Evolutionary conservation across 2,888 invertebrate genomes (phyloP).

Genomic region (Amphimallon solstitiale): DNA sequence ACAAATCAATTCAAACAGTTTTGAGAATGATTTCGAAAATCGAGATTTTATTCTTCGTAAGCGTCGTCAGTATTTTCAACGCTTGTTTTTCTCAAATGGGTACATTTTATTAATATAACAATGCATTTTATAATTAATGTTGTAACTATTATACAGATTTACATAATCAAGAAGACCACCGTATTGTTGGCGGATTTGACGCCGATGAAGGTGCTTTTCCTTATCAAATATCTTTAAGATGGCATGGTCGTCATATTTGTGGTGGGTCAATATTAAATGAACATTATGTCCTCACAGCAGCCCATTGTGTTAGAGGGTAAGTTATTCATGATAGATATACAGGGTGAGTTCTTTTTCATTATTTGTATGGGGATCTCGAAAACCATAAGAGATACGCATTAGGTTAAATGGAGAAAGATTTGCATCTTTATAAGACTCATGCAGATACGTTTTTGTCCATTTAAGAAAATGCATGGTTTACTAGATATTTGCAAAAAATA

Average conservation of each 20-base stretch:
- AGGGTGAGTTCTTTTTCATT: no score
- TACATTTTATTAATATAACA: background rate
- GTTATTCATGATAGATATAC: background rate
- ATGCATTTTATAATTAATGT: background rate
- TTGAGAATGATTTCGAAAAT: background rate
- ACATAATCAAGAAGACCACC: slow-evolving; percentile 6
- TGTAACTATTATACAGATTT: background rate
- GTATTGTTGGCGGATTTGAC: slow-evolving; percentile 39
- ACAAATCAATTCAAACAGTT: background rate
- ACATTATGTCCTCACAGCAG: slow-evolving; percentile 36
- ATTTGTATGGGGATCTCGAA: no score
- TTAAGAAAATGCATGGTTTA: no score
- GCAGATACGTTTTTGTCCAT: no score
- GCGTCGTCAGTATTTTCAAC: background rate
- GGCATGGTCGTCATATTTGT: slow-evolving; percentile 35
- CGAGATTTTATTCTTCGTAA: background rate
- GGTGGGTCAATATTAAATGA: slow-evolving; percentile 39
- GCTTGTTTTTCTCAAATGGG: slow-evolving; percentile 1
- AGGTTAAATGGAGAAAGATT: no score
- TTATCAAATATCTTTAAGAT: slow-evolving; percentile 38
- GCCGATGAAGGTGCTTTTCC: slow-evolving; percentile 40
- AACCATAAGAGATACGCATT: no score
- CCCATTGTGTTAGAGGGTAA: slow-evolving; percentile 37
- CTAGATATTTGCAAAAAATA: no score
- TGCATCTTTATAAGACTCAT: no score